Evolutionary conservation across 30 jellyfish, hydroid and myxozoan species (phyloP), one percentile per base, ranked within the genome.

Genomic region (Haliclystus octoradiatus): DNA sequence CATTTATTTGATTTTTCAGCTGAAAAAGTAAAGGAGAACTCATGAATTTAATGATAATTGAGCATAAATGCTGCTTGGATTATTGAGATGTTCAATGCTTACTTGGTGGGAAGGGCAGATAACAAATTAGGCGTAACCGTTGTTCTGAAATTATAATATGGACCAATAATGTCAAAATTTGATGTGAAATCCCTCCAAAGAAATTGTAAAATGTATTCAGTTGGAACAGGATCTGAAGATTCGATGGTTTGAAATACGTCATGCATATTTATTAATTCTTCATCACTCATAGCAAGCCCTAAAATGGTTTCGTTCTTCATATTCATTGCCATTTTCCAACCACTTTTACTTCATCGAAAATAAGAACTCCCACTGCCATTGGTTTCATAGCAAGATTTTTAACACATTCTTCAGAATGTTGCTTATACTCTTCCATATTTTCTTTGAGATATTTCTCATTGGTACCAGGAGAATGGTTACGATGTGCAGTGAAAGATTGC

Each of bases 131-230:
- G 31, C 69, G 51, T 28, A 31, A 34, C 29, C 31, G 77, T 35
- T 28, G 77, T 13, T 35, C 49, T 67, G 24, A 67, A 30, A 50
- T 66, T 67, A 30, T 34, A 67, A 47, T 67, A 67, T 23, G 68
- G 75, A 26, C 77, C 77, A 31, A 67, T 67, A 31, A 67, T 35
- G 29, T 67, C 77, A 67, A 9, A 67, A 30, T 66, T 67, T 65
- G 80, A 70, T 49, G 80, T 70, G 62, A 70, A 19, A 52, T 70
- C 80, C 53, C 80, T 52, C 80, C 80, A 70, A 13, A 70, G 31
- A 49, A 46, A 70, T 62, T 67, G 77, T 31, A 67, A 49, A 14
- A 67, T 35, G 49, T 67, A 67, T 67, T 67, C 77, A 9, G 77
- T 71, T 1, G 80, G 80, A 27, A 32, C 51, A 26, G 70, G 80